Conservation (phyloP, 2,113 vertebrate species). For the Callipepla californica region DNA sequence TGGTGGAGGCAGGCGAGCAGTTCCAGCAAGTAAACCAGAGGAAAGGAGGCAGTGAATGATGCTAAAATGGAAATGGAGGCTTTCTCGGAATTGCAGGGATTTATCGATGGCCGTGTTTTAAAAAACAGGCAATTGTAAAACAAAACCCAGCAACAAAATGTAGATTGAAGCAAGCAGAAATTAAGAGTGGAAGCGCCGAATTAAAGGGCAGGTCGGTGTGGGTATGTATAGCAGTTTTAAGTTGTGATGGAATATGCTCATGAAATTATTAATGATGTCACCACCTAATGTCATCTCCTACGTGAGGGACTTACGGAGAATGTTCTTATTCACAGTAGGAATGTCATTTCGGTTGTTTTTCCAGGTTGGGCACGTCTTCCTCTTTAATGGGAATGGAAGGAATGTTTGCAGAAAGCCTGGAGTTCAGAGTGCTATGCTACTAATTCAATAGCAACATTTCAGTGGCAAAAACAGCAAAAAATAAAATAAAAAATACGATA, state of each 20-base stretch:
- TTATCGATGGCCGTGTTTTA: neutral
- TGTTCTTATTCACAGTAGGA: neutral
- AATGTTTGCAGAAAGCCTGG: neutral
- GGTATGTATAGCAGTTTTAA: neutral
- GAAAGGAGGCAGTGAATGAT: neutral
- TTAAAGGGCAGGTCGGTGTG: neutral
- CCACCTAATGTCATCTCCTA: accelerated
- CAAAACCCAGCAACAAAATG: neutral
- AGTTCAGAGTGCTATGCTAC: neutral
- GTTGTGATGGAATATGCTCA: neutral
- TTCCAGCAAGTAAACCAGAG: neutral
- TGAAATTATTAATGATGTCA: neutral
- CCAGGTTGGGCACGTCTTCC: neutral
- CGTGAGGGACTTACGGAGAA: neutral
- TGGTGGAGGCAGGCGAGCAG: neutral
- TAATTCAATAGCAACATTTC: neutral
- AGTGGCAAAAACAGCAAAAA: neutral
- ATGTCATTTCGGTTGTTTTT: neutral
- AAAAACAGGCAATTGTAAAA: neutral
- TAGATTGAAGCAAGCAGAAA: neutral
- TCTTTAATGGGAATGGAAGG: neutral
- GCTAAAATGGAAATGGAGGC: accelerated
- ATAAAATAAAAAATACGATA: neutral
- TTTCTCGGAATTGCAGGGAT: neutral
- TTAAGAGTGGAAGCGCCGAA: neutral